phyloP scores from a whole-genome alignment of 2,888 invertebrate genomes.

The Agriotes lineatus region DNA sequence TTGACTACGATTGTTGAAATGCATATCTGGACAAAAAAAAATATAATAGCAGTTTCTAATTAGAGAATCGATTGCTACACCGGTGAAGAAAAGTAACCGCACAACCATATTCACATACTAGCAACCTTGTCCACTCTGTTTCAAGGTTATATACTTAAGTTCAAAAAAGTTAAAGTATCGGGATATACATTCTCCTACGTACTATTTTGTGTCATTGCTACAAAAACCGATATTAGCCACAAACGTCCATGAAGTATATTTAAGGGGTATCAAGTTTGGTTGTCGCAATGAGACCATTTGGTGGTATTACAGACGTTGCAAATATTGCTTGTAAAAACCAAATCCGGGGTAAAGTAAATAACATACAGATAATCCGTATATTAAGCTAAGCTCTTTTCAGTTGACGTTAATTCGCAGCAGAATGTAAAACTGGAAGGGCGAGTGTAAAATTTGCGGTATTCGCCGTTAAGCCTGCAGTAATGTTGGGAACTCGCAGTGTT shows the following conservation, averaged over 20 bases:
- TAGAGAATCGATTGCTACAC: too few relatives aligned
- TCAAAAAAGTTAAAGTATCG: too few relatives aligned
- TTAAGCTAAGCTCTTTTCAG: slow-evolving; percentile 27
- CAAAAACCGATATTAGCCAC: not conserved
- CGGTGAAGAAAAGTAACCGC: too few relatives aligned
- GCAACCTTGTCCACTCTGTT: too few relatives aligned
- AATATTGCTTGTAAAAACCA: slow-evolving; percentile 16
- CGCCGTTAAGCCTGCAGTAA: slow-evolving; percentile 15
- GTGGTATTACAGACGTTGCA: slow-evolving; percentile 7
- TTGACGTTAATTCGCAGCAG: slow-evolving; percentile 25
- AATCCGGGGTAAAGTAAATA: slow-evolving; percentile 25
- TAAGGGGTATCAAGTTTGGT: not conserved
- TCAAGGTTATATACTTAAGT: too few relatives aligned
- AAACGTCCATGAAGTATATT: slow-evolving; percentile 6
- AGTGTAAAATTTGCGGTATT: slow-evolving; percentile 30
- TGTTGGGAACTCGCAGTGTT: slow-evolving; percentile 14
- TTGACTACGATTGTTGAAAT: too few relatives aligned
- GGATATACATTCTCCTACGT: too few relatives aligned
- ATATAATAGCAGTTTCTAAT: too few relatives aligned
- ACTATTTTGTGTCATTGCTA: too few relatives aligned
- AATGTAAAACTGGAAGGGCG: slow-evolving; percentile 29
- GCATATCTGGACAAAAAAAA: too few relatives aligned
- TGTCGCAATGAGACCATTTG: slow-evolving; percentile 11
- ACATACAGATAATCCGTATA: slow-evolving; percentile 31
- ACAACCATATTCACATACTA: too few relatives aligned